Evolutionary conservation across 2,113 vertebrate species (phyloP).

Genomic region (Pipra filicauda): DNA sequence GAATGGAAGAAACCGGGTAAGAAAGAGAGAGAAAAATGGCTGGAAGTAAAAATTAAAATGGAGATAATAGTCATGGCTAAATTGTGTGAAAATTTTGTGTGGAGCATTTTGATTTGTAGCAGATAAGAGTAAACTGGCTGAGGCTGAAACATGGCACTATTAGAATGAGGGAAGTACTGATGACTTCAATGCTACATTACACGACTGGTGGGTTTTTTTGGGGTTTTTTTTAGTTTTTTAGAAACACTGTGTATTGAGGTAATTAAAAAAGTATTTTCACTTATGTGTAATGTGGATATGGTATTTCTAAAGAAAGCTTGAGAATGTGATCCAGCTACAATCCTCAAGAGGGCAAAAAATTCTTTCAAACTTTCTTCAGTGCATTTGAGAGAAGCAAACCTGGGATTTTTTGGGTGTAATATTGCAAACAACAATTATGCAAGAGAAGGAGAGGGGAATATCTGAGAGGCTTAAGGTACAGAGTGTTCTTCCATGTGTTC

Average conservation of each 20-base stretch:
- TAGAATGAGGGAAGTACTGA: background rate
- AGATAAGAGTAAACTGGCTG: background rate
- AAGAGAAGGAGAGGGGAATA: background rate
- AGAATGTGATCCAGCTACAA: background rate
- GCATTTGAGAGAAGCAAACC: background rate
- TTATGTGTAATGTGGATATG: background rate
- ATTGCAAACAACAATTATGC: background rate
- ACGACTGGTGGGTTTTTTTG: accelerated
- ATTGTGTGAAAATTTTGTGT: background rate
- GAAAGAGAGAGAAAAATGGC: background rate
- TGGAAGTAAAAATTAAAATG: background rate
- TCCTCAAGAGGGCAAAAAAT: background rate
- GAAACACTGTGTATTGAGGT: background rate
- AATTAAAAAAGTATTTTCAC: background rate
- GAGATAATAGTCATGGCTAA: background rate
- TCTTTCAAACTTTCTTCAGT: background rate
- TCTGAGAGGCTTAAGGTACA: background rate
- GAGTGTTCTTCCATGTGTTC: background rate
- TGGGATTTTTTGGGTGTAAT: background rate
- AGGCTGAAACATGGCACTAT: background rate
- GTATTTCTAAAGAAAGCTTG: background rate
- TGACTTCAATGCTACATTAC: background rate
- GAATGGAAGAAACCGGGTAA: background rate
- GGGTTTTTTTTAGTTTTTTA: accelerated
- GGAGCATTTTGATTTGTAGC: background rate